Percentiles rank a stretch among this genome's conserved stretches.
These are phyloP conservation scores for Diadophis punctatus DNA, from an alignment of 2,113 vertebrate genomes.

Conservation along the genomic window DNA sequence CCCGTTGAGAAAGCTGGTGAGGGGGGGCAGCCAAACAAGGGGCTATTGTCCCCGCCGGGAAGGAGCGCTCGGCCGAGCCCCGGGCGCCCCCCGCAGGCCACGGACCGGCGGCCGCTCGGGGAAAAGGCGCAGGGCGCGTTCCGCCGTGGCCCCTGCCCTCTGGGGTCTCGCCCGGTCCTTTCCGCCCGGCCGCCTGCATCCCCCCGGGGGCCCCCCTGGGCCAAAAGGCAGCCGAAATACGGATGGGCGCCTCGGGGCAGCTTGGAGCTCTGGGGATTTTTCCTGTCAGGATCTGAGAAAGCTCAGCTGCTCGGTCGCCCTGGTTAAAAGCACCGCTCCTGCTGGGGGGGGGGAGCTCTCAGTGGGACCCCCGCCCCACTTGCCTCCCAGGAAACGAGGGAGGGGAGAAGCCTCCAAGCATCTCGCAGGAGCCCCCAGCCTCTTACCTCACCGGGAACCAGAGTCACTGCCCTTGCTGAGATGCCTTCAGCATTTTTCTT, in stretches of 20 bases:
- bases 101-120: neutral
- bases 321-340: no score
- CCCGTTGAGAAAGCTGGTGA: neutral
- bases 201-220: no score
- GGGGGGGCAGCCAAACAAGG: neutral
- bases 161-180: no score
- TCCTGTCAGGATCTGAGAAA: no score
- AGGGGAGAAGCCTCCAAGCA: neutral
- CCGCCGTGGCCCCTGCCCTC: neutral
- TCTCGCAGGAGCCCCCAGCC: neutral
- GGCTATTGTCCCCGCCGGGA: neutral
- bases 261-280: neutral
- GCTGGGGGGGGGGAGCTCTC: neutral
- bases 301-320: neutral
- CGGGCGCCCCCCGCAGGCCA: neutral
- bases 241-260: neutral
- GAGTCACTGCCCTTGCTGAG: neutral
- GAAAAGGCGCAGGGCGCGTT: no score
- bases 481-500: neutral
- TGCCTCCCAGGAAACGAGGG: neutral
- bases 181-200: no score
- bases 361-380: neutral
- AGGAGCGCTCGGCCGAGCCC: neutral
- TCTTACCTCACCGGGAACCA: neutral
- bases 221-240: neutral